A percentile compares a stretch with the other conserved stretches of the same genome.
phyloP scores from a whole-genome alignment of 2,113 vertebrate genomes.

The Macquaria australasica region DNA sequence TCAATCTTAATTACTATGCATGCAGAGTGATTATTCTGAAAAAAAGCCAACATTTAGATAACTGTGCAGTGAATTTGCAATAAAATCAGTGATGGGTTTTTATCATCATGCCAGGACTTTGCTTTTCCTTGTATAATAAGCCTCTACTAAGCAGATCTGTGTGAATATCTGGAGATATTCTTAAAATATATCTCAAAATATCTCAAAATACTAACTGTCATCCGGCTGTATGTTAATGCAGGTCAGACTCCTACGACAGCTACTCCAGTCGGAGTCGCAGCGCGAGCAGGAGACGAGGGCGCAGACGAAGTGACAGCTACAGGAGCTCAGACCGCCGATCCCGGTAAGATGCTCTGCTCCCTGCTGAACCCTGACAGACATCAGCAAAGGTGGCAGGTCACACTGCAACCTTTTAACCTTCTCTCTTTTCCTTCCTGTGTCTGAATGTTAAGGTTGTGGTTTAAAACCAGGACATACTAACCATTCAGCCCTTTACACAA shows the following conservation, averaged over 20 bases:
- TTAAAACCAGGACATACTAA: not conserved
- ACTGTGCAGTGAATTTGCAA: not conserved
- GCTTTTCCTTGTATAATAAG: not conserved
- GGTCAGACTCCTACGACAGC: constrained; percentile 93
- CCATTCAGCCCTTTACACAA: not conserved
- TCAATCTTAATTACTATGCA: not conserved
- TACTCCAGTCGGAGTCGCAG: constrained; percentile 93
- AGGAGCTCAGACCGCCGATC: constrained; percentile 89
- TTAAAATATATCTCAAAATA: constrained; percentile 10
- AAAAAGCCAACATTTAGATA: not conserved
- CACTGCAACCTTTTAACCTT: no score
- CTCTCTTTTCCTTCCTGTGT: not conserved
- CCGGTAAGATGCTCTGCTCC: constrained; percentile 80
- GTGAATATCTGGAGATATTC: not conserved
- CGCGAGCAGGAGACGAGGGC: constrained; percentile 81
- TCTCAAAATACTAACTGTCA: not conserved
- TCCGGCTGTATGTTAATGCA: constrained; percentile 64
- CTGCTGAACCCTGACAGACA: constrained; percentile 14
- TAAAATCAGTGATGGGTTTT: not conserved
- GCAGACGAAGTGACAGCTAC: constrained; percentile 87
- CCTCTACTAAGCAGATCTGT: not conserved
- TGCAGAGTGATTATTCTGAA: not conserved
- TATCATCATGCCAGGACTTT: not conserved
- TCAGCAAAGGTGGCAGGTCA: not conserved
- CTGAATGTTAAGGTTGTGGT: not conserved